These are phyloP conservation scores for Microctenopoma lineatum DNA, from an alignment of 2,797 vertebrate genomes.

Conservation along the genomic window DNA sequence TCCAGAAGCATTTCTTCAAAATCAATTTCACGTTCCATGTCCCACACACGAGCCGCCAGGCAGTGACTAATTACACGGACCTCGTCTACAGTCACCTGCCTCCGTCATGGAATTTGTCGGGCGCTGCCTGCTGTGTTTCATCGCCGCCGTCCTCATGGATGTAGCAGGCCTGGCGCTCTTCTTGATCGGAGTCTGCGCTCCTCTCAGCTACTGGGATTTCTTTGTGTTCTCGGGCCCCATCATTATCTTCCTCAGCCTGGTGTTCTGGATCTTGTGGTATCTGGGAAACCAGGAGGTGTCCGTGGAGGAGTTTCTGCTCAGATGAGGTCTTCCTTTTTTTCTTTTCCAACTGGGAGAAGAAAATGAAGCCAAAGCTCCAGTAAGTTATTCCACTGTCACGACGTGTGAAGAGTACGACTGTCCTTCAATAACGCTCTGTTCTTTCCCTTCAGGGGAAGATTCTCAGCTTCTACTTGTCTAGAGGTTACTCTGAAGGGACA, in stretches of 20 bases:
- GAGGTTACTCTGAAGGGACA: not conserved
- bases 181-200: slow-evolving; percentile 78
- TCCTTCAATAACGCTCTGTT: not conserved
- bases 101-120: slow-evolving; percentile 71
- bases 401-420: not conserved
- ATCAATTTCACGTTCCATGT: not conserved
- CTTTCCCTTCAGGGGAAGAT: not conserved
- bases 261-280: slow-evolving; percentile 89
- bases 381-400: not conserved
- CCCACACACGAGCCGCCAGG: not conserved
- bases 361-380: slow-evolving; percentile 4
- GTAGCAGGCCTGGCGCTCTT: slow-evolving; percentile 78
- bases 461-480: not conserved
- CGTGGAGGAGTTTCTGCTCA: slow-evolving; percentile 53
- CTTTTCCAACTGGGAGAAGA: not conserved
- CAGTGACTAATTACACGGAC: not conserved
- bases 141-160: slow-evolving; percentile 79
- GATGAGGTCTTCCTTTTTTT: slow-evolving; percentile 18
- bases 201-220: slow-evolving; percentile 85
- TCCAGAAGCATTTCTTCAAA: not conserved
- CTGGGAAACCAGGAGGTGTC: slow-evolving; percentile 81
- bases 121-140: slow-evolving; percentile 69
- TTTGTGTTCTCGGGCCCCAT: slow-evolving; percentile 82
- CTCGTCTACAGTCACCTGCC: not conserved
- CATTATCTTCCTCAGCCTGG: slow-evolving; percentile 82